Evolutionary conservation across 2,113 vertebrate species (phyloP), one percentile per base, ranked within the genome.

Genomic region (Oreotrochilus melanogaster): DNA sequence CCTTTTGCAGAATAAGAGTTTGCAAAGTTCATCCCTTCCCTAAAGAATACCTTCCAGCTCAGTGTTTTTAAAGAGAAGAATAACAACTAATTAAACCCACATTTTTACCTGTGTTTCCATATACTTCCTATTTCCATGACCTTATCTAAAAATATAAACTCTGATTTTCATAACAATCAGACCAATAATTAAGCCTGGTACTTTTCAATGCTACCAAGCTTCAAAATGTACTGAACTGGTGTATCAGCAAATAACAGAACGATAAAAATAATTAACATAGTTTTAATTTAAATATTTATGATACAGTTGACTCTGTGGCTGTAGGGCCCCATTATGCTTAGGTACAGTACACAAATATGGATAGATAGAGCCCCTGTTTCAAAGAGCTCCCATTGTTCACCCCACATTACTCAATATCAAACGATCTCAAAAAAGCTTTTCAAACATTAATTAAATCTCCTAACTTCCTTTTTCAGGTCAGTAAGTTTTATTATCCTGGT

Each of bases 241-340:
- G 82, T 92, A 96, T 83, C 93, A 96, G 89, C 86, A 95, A 92
- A 89, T 94, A 96, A 88, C 85, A 78, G 82, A 89, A 95, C 14
- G 88, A 97, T 94, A 94, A 95, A 95, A 96, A 95, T 94, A 95
- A 95, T 97, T 94, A 96, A 73, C 86, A 83, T 71, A 91, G 89
- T 53, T 93, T 93, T 95, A 92, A 96, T 96, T 96, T 96, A 97
- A 97, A 97, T 97, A 96, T 97, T 94, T 93, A 94, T 96, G 88
- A 93, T 93, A 94, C 16, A 31, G 87, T 95, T 87, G 95, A 85
- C 92, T 86, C 62, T 14, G 51, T 73, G 82, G 85, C 81, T 83
- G 78, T 62, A 35, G 1, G 0, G 27, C 78, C 73, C 94, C 85
- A 94, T 94, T 96, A 92, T 97, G 85, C 86, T 74, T 74, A 65